phyloP scores from a whole-genome alignment of 1,140 invertebrate species.

The Drosophila ohnishii region DNA sequence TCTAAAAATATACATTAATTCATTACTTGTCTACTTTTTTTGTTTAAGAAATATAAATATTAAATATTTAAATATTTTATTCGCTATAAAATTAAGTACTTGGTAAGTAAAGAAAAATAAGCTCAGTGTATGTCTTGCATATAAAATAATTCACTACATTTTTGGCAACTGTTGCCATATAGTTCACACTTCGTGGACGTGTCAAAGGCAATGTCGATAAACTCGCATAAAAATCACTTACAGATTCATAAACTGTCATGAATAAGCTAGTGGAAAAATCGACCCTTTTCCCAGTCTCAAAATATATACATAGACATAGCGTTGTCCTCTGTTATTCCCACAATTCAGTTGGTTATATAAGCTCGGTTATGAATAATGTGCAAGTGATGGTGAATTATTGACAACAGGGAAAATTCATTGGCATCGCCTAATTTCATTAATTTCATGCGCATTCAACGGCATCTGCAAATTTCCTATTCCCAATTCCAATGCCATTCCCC shows the following conservation, averaged over 20 bases:
- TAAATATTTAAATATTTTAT: neutral
- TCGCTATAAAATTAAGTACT: neutral
- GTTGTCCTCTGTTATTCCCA: neutral
- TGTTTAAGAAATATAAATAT: neutral
- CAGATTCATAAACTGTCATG: conserved; percentile 50
- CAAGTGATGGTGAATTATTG: conserved; percentile 44
- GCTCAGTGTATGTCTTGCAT: neutral
- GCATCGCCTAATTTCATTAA: conserved; percentile 74
- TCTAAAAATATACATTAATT: neutral
- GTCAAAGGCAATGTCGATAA: conserved; percentile 54
- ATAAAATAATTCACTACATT: neutral
- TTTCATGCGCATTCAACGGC: conserved; percentile 69
- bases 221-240: conserved; percentile 59
- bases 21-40: neutral
- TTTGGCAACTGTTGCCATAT: conserved; percentile 35
- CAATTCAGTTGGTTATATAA: conserved; percentile 19
- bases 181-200: conserved; percentile 23
- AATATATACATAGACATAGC: neutral
- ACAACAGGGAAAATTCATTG: conserved; percentile 51
- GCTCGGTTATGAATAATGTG: conserved; percentile 64
- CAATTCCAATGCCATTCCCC: neutral
- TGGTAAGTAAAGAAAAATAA: neutral
- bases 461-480: conserved; percentile 58
- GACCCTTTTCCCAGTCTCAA: conserved; percentile 15
- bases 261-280: conserved; percentile 36